These are phyloP conservation scores for Temnopleurus reevesii DNA, from an alignment of 53 echinoderm and acorn worm species.

Conservation along the genomic window DNA sequence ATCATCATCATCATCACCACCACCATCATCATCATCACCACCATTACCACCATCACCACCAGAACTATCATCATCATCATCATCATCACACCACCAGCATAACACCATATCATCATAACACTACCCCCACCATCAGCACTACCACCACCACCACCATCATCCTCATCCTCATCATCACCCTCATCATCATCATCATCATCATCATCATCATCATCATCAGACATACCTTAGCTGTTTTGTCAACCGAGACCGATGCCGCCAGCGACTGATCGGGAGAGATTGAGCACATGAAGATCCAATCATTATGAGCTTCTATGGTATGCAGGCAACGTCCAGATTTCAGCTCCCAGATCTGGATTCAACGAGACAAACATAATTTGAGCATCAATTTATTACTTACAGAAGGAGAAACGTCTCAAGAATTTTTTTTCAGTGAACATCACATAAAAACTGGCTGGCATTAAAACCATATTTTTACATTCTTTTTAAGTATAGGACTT, in stretches of 20 bases:
- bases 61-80: background rate
- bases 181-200: background rate
- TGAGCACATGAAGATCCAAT: conserved; percentile 84
- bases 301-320: conserved; percentile 65
- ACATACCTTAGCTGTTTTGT: conserved; percentile 77
- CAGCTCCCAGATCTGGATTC: conserved; percentile 78
- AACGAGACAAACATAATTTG: background rate
- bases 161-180: background rate
- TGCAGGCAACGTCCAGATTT: conserved; percentile 26
- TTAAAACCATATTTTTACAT: too few species aligned
- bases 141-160: background rate
- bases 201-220: background rate
- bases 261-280: conserved; percentile 74
- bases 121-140: background rate
- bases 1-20: background rate
- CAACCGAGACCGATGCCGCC: conserved; percentile 78
- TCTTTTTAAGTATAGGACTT: too few species aligned
- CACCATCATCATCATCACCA: background rate
- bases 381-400: too few species aligned
- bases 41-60: background rate
- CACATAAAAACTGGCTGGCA: too few species aligned
- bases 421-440: too few species aligned
- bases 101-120: too few species aligned
- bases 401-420: too few species aligned
- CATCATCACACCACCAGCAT: background rate